Evolutionary conservation across 2,888 invertebrate species (phyloP), one percentile per base, ranked within the genome.

Genomic region (Drosophila neotestacea): DNA sequence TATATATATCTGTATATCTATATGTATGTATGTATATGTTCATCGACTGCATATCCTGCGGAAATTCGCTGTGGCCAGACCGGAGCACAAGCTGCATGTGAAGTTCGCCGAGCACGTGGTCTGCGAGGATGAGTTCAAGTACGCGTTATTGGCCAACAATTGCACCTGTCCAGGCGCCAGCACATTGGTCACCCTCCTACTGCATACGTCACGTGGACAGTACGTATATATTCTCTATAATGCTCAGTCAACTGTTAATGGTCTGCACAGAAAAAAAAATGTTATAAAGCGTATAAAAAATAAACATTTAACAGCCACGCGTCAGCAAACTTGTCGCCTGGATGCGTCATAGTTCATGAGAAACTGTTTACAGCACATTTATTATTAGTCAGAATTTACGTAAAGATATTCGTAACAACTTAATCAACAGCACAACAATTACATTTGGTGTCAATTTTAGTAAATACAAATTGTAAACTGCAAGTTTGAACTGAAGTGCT

Each of bases 91-190:
- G 92, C 95, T 99, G 84, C 99, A 99, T 93, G 99, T 99, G 50
- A 98, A 99, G 93, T 99, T 99, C 93, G 99, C 99, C 42, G 99
- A 99, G 92, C 98, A 97, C 92, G 98, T 99, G 13, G 99, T 99
- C 38, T 99, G 99, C 93, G 99, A 99, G 93, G 99, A 99, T 92
- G 99, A 99, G 93, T 98, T 99, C 93, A 99, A 99, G 93, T 99
- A 99, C 92, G 99, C 99, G 27, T 94, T 99, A 67, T 93, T 99
- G 80, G 99, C 99, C 72, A 99, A 99, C 94, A 99, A 99, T 93
- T 99, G 99, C 93, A 97, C 99, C 73, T 98, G 98, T 93, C 99
- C 99, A 0, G 99, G 99, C 13, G 98, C 98, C 11, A 99, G 99
- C 47, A 99, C 99, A 0, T 94, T 99, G 70, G 98, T 99, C 77